A percentile compares a stretch with the other conserved stretches of the same genome.
These are phyloP conservation scores for Pseudochaenichthys georgianus DNA, from an alignment of 2,797 vertebrate genomes.

Conservation along the genomic window DNA sequence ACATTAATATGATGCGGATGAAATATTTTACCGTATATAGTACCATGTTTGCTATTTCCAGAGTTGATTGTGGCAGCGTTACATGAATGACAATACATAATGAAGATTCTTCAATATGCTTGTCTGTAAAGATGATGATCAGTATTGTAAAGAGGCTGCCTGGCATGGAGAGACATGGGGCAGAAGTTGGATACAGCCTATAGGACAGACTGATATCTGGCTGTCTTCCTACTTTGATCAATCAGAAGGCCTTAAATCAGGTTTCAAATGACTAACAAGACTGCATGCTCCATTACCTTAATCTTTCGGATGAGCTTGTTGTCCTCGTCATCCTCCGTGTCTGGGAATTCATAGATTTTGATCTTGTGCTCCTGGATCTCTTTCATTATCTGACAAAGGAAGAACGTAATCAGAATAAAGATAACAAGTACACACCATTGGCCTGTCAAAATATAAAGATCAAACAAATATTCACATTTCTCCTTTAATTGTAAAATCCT, in stretches of 20 bases:
- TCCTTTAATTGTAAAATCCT: background rate
- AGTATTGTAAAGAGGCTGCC: slow-evolving; percentile 5
- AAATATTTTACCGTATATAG: background rate
- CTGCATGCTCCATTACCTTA: slow-evolving; percentile 76
- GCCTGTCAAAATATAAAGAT: background rate
- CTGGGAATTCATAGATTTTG: slow-evolving; percentile 89
- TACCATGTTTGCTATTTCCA: background rate
- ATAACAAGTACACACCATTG: background rate
- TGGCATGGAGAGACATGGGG: background rate
- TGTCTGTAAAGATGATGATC: slow-evolving; percentile 20
- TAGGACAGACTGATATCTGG: slow-evolving; percentile 15
- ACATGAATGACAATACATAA: slow-evolving; percentile 3
- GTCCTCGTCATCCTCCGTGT: slow-evolving; percentile 88
- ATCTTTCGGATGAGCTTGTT: slow-evolving; percentile 88
- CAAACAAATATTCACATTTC: background rate
- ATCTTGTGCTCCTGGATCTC: slow-evolving; percentile 90
- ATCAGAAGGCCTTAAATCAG: background rate
- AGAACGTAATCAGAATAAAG: slow-evolving; percentile 10
- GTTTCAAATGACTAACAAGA: background rate
- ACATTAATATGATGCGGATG: background rate
- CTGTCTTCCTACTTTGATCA: background rate
- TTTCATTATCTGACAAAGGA: slow-evolving; percentile 85
- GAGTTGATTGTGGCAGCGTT: slow-evolving; percentile 1
- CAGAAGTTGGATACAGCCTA: slow-evolving; percentile 8
- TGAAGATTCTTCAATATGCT: slow-evolving; percentile 30